phyloP scores from a whole-genome alignment of 2,888 invertebrate species.

The Sinelater perroti region DNA sequence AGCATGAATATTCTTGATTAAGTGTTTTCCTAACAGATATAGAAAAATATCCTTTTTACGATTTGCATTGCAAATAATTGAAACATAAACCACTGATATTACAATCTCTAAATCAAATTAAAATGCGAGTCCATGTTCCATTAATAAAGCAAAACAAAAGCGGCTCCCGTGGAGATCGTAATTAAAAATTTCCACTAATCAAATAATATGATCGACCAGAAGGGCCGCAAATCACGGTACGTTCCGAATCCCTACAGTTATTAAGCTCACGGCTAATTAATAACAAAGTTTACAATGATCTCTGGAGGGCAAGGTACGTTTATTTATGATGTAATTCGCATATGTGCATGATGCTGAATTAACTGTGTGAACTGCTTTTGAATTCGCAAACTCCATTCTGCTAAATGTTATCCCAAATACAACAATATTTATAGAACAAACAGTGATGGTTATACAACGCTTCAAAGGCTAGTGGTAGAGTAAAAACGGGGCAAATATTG shows the following conservation, averaged over 20 bases:
- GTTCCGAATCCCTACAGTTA: slow-evolving; percentile 20
- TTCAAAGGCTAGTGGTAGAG: slow-evolving; percentile 18
- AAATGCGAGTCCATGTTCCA: too few species aligned
- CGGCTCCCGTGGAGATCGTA: slow-evolving; percentile 9
- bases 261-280: slow-evolving; percentile 22
- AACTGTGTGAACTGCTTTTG: neutral
- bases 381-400: slow-evolving; percentile 5
- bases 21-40: too few species aligned
- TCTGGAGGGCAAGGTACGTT: slow-evolving; percentile 9
- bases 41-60: too few species aligned
- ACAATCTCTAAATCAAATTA: too few species aligned
- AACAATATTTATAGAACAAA: slow-evolving; percentile 24
- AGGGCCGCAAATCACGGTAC: slow-evolving; percentile 21
- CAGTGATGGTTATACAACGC: slow-evolving; percentile 22
- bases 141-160: slow-evolving; percentile 3
- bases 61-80: too few species aligned
- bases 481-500: slow-evolving; percentile 33
- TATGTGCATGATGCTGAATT: slow-evolving; percentile 3
- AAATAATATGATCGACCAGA: slow-evolving; percentile 24
- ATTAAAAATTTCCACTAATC: slow-evolving; percentile 11
- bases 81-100: too few species aligned
- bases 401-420: slow-evolving; percentile 7
- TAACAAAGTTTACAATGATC: slow-evolving; percentile 21
- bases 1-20: too few species aligned
- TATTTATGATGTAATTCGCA: slow-evolving; percentile 4